Evolutionary conservation across 2,797 vertebrate species (phyloP).

Genomic region (Lemur catta): DNA sequence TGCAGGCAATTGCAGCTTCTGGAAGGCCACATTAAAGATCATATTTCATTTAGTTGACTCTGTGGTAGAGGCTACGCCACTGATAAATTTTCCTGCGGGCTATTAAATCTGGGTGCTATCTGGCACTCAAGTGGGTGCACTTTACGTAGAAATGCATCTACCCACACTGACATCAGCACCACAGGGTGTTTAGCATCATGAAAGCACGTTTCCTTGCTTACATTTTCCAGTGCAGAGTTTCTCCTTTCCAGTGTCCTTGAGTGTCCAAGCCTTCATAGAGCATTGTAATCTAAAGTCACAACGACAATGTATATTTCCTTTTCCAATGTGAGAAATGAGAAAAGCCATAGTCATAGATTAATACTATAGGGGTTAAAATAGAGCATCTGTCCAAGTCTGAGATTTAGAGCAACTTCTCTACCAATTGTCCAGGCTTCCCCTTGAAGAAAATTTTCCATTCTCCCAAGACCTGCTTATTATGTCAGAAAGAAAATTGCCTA

Average conservation of each 20-base stretch:
- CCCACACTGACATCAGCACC: not conserved
- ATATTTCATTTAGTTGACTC: not conserved
- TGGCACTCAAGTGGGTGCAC: not conserved
- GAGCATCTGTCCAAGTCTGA: not conserved
- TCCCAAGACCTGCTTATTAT: constrained; percentile 18
- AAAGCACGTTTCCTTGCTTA: constrained; percentile 28
- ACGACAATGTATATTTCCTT: not conserved
- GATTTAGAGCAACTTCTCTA: constrained; percentile 23
- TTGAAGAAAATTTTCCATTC: constrained; percentile 45
- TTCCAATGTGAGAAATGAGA: constrained; percentile 46
- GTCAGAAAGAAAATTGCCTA: not conserved
- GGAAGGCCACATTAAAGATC: not conserved
- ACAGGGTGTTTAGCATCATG: not conserved
- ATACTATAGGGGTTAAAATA: constrained; percentile 13
- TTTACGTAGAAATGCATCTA: not conserved
- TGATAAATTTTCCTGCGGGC: not conserved
- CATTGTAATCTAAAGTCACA: constrained; percentile 24
- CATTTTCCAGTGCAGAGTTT: constrained; percentile 19
- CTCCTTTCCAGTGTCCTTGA: constrained; percentile 8
- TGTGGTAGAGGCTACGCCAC: not conserved
- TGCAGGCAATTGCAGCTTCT: not conserved
- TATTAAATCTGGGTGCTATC: not conserved
- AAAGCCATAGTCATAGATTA: constrained; percentile 23
- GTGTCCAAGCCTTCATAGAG: constrained; percentile 25
- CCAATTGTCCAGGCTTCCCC: not conserved